Evolutionary conservation across 2,113 vertebrate genomes (phyloP).

Genomic region (Lycocorax pyrrhopterus): DNA sequence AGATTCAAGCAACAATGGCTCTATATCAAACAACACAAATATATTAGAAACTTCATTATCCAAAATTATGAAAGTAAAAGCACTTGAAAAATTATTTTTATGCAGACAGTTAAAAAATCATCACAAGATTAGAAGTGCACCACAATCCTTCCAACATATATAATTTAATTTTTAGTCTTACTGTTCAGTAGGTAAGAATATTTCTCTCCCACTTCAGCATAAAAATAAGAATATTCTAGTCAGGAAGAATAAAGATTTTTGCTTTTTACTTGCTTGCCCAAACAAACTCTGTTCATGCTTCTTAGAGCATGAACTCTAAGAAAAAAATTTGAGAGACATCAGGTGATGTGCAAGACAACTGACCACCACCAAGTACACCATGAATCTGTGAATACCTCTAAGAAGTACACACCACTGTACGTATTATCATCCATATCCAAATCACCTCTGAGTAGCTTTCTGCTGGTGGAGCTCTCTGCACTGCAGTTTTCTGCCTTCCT

Average conservation of each 20-base stretch:
- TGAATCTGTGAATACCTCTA: background rate
- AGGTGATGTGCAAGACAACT: background rate
- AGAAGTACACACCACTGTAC: rapidly evolving
- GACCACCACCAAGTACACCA: background rate
- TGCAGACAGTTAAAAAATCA: background rate
- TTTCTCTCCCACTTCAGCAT: background rate
- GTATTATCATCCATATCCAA: background rate
- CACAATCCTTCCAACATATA: background rate
- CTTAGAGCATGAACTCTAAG: no score
- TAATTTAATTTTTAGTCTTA: background rate
- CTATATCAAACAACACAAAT: background rate
- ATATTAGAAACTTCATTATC: background rate
- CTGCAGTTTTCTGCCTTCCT: background rate
- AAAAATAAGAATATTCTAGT: background rate
- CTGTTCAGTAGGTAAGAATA: background rate
- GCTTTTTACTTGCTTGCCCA: background rate
- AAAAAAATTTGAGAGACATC: background rate
- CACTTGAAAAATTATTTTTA: background rate
- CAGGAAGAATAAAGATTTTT: background rate
- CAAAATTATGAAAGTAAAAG: background rate
- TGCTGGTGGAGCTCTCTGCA: background rate
- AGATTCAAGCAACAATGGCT: background rate
- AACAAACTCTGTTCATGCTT: background rate
- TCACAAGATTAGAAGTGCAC: background rate
- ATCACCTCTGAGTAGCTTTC: background rate